Evolutionary conservation across 2,113 vertebrate genomes (phyloP).

Genomic region (Papio anubis): DNA sequence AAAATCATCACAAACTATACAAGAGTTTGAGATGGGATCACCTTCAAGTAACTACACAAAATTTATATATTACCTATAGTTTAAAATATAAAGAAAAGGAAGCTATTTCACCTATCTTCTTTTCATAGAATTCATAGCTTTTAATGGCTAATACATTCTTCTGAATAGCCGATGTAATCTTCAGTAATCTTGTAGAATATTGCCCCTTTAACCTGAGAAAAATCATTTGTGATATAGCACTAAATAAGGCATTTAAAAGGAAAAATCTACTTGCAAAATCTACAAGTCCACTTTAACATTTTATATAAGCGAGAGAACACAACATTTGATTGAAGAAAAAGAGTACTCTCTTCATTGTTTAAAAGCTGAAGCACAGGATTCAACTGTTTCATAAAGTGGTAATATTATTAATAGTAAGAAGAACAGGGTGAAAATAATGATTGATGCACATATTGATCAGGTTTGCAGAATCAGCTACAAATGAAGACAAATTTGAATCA

Average conservation of each 20-base stretch:
- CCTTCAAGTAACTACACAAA: neutral
- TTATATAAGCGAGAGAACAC: neutral
- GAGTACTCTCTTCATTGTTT: slow-evolving; percentile 2
- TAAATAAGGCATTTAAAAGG: neutral
- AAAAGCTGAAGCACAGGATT: slow-evolving; percentile 8
- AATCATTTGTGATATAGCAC: neutral
- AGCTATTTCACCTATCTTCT: neutral
- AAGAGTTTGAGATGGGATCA: neutral
- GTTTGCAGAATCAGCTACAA: slow-evolving; percentile 7
- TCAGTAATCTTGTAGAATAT: neutral
- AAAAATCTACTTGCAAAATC: neutral
- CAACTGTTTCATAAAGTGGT: neutral
- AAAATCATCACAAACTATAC: slow-evolving; percentile 18
- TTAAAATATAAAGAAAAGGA: slow-evolving; percentile 29
- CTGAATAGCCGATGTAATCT: neutral
- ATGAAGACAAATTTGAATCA: neutral
- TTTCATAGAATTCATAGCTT: neutral
- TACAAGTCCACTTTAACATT: neutral
- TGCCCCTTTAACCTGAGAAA: neutral
- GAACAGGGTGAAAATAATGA: neutral
- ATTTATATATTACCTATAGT: neutral
- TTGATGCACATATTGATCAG: neutral
- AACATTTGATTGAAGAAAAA: neutral
- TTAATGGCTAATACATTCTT: neutral
- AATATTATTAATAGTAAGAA: neutral